Evolutionary conservation across 2,113 vertebrate genomes (phyloP), one percentile per base, ranked within the genome.

Genomic region (Laticauda colubrina): DNA sequence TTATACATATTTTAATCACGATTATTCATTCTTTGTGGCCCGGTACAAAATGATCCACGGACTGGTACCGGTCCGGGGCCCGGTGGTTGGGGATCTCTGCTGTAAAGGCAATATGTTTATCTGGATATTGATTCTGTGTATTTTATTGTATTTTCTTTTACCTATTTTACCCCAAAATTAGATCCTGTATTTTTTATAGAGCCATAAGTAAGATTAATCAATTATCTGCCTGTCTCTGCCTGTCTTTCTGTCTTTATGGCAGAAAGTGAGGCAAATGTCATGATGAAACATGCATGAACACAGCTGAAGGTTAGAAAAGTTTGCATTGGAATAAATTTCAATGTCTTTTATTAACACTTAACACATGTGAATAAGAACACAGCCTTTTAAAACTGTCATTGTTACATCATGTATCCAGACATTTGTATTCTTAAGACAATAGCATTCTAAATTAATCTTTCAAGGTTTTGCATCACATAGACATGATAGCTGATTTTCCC

Each of bases 401-500:
- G 10, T 64, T 64, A 89, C 43, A 4, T 29, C 34, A 3, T 75
- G 53, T 51, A 91, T 89, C 18, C 48, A 64, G 61, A 81, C 39
- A 51, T 0, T 26, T 43, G 23, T 88, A 88, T 34, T 9, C 29
- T 88, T 23, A 92, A 59, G 57, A 23, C 53, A 53, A 86, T n/a
- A 92, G 34, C 15, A 18, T 8, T 89, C 39, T 20, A 3, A 24
- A 0, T 15, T 61, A n/a, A 1, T 24, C 21, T 43, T 7, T 9
- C 18, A 7, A 0, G 5, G n/a, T 43, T 57, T 34, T 8, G 4
- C 85, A 89, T 0, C 1, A 29, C 43, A 21, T 12, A 43, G 0
- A 4, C 29, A 5, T 0, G 88, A 23, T 20, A 29, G 18, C 0
- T 3, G 11, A 9, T 5, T 6, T 0, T 7, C n/a, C 2, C 43